Evolutionary conservation across 2,888 invertebrate genomes (phyloP), one percentile per base, ranked within the genome.

Genomic region (Atrina japonica): DNA sequence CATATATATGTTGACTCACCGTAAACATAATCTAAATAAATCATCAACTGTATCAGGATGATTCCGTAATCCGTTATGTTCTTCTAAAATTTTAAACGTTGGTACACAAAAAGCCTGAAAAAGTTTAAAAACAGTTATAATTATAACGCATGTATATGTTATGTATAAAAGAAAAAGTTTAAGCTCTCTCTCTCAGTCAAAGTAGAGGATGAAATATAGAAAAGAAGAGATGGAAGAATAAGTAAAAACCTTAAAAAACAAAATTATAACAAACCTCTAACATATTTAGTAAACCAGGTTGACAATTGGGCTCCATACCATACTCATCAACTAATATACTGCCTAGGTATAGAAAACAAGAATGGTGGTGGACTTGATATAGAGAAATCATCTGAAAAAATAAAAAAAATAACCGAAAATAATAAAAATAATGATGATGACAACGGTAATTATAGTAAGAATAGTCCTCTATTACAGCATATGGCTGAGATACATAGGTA

Each of bases 1-100:
- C n/a, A n/a, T n/a, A n/a, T n/a, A n/a, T n/a, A n/a, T 58, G 50
- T 18, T 29, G n/a, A 45, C 76, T 70, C 68, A 91, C 90, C 95
- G 92, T 59, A 94, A 93, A 83, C 95, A 95, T 41, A 97, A 92
- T 58, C 97, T 92, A 91, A 98, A 99, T 79, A 99, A 94, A 89
- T 99, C 99, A 88, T 99, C 99, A 0, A 99, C 97, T 0, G 98
- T 99, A 87, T 99, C 99, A 0, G 99, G 99, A 92, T 99, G 96
- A 90, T 97, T 95, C 71, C 94, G 92, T 52, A 98, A 92, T 0
- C 97, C 97, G 86, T 95, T 93, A 71, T 94, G 93, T 77, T 91
- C 93, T 90, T 96, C 95, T 76, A 98, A 92, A 86, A 97, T 92
- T 45, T 93, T 93, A 81, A 91, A 91, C 14, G 92, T 90, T 14